A percentile compares a stretch with the other conserved stretches of the same genome.
Conservation (phyloP, 2,888 invertebrate species). For the Actias luna region DNA sequence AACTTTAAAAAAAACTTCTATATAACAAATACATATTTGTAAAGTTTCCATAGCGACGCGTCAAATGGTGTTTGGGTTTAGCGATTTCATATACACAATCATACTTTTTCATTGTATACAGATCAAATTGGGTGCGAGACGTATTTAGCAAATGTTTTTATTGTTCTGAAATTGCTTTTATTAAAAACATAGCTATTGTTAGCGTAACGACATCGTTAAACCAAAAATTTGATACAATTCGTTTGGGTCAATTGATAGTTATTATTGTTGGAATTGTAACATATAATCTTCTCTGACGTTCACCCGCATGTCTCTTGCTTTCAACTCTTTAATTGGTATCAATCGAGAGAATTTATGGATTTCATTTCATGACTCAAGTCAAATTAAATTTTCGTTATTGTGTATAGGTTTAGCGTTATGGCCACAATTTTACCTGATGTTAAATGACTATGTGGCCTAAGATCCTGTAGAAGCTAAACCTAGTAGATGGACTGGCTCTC, state of each 20-base stretch:
- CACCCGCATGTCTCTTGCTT: not conserved
- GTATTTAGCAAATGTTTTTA: not conserved
- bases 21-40: too few species aligned
- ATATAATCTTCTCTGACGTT: not conserved
- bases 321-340: not conserved
- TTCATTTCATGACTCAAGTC: not conserved
- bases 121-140: too few species aligned
- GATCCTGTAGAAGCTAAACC: too few species aligned
- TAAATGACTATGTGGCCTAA: too few species aligned
- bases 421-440: too few species aligned
- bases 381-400: not conserved
- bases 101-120: too few species aligned
- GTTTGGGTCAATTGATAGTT: conserved; percentile 6
- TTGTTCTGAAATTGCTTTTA: conserved; percentile 25
- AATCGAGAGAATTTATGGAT: not conserved
- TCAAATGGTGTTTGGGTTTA: too few species aligned
- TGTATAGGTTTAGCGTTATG: too few species aligned
- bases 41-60: too few species aligned
- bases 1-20: too few species aligned
- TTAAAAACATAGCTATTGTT: conserved; percentile 22
- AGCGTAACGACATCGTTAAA: conserved; percentile 15
- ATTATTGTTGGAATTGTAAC: not conserved
- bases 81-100: too few species aligned
- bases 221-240: not conserved
- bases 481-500: too few species aligned